Evolutionary conservation across 2,888 invertebrate genomes (phyloP), one percentile per base, ranked within the genome.

Genomic region (Stomorhina lunata): DNA sequence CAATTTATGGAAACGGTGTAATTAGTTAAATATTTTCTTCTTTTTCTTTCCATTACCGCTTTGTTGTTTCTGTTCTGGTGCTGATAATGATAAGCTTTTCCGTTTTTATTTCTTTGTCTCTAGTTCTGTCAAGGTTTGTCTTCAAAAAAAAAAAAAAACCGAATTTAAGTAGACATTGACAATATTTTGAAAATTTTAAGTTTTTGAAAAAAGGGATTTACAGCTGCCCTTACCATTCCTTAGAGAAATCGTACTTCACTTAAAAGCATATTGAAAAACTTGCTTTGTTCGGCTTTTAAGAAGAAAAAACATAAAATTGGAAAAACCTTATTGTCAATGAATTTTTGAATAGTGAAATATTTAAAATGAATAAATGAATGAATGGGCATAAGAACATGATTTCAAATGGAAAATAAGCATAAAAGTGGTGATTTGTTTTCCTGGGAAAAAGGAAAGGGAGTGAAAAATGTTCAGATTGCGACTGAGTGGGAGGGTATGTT

Each of bases 21-120:
- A 57, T 72, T 61, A 55, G 7, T 48, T 22, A 40, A 25, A 15
- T 6, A 15, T 53, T 53, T 20, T 7, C 3, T 53, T 50, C 6
- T 40, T 29, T 3, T 50, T 34, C 22, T 7, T 59, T 59, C 22
- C 9, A 10, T 32, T 45, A 20, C 40, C 27, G 32, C 34, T 63
- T 53, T 10, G 29, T 61, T 22, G 4, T 32, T 66, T n/a, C 78
- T 78, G 78, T 73, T 78, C 63, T 81, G 63, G 78, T 81, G 65
- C 81, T 81, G 78, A 81, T 78, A 78, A 75, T 78, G 68, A 75
- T 81, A 78, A 81, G 81, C 68, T 78, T 32, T 69, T 57, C 5
- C 29, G 45, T 57, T 55, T 2, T 12, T 22, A 29, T 9, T 29
- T 25, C n/a, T 6, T 48, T 73, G 55, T 55, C 10, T 66, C 27